These are phyloP conservation scores for Pomacea canaliculata DNA, from an alignment of 2,888 invertebrate genomes.

Conservation along the genomic window DNA sequence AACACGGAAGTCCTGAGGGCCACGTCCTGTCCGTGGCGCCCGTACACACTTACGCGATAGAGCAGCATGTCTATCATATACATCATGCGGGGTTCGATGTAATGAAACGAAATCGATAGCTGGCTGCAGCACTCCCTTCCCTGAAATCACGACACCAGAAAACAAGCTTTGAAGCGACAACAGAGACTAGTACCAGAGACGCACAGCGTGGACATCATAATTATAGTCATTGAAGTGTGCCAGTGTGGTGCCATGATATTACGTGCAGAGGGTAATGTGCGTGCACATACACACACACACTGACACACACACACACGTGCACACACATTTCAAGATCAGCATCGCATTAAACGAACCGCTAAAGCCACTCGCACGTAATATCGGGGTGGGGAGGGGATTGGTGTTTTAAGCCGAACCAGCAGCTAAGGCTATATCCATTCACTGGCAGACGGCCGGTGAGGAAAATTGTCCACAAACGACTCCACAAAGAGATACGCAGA, in stretches of 20 bases:
- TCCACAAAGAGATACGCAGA: too few species aligned
- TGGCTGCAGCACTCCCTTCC: slow-evolving; percentile 25
- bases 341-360: too few species aligned
- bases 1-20: not conserved
- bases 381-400: too few species aligned
- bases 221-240: too few species aligned
- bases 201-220: too few species aligned
- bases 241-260: too few species aligned
- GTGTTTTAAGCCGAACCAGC: too few species aligned
- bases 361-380: too few species aligned
- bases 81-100: slow-evolving; percentile 15
- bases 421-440: too few species aligned
- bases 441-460: too few species aligned
- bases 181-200: too few species aligned
- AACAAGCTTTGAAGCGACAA: not conserved
- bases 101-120: slow-evolving; percentile 25
- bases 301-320: not conserved
- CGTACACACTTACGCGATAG: slow-evolving; percentile 25
- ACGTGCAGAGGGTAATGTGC: not conserved
- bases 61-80: slow-evolving; percentile 23
- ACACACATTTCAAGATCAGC: not conserved
- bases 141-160: slow-evolving; percentile 1
- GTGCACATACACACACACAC: not conserved
- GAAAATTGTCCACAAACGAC: too few species aligned
- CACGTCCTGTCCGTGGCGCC: slow-evolving; percentile 12